Evolutionary conservation across 2,113 vertebrate species (phyloP), one percentile per base, ranked within the genome.

Genomic region (Cyanistes caeruleus): DNA sequence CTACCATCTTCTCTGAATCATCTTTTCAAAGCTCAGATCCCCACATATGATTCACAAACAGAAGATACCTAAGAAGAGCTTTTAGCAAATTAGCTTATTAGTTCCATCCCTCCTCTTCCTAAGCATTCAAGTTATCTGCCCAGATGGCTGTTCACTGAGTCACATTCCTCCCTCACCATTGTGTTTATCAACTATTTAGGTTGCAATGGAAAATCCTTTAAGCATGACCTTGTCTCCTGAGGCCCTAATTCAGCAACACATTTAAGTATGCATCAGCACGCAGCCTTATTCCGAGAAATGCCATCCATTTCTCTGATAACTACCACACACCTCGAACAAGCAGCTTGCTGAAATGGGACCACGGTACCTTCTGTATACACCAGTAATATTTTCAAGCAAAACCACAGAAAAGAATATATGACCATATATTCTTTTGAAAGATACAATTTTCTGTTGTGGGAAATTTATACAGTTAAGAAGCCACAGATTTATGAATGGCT

Each of bases 191-290:
- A 58, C 69, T 69, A 58, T 92, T 94, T 79, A 84, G 65, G 62
- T 60, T 93, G 69, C 58, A 79, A 51, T 2, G 27, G 90, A 95
- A 96, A 95, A 92, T 91, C 70, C 70, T 87, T 87, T 89, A 72
- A 87, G 73, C 77, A 39, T 83, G 91, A 93, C 70, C 84, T 82
- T 73, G 84, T 85, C 78, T 89, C 70, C 58, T 24, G 74, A 79
- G 81, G 89, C 62, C 48, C 27, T 91, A 94, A 85, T 93, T 87
- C 93, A 93, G 58, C 51, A 58, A 8, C 28, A 43, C 20, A 28
- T 75, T 94, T 68, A 21, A 56, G 73, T 89, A 82, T 76, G 81
- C 67, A 72, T 53, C 74, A 93, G 53, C 77, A 82, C 7, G n/a
- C 67, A 79, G 65, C 37, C 60, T 64, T 78, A 49, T 74, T 96